Conservation (phyloP, 2,113 vertebrate species). For the Anseranas semipalmata region DNA sequence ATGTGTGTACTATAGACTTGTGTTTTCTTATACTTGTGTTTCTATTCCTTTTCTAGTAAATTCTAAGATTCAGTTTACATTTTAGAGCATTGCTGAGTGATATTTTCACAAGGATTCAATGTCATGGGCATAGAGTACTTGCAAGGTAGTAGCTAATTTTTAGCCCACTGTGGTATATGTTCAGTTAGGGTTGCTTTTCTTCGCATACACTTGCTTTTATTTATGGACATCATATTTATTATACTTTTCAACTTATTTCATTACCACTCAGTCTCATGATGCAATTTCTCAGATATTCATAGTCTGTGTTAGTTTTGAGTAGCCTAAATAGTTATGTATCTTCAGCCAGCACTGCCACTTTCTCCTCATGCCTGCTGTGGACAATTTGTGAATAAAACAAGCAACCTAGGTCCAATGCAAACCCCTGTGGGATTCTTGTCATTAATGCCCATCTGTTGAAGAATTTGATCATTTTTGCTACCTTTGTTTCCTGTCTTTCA, state of each 20-base stretch:
- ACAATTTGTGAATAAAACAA: neutral
- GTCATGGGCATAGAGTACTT: neutral
- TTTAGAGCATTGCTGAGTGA: neutral
- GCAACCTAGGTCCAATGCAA: neutral
- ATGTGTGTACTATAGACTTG: too few species aligned
- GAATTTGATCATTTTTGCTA: neutral
- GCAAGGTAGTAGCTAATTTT: neutral
- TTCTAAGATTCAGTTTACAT: neutral
- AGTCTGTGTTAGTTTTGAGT: neutral
- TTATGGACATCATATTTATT: neutral
- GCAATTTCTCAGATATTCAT: neutral
- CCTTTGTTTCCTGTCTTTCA: neutral
- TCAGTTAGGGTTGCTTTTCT: neutral
- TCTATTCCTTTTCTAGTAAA: neutral
- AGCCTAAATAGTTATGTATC: neutral
- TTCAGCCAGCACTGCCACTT: neutral
- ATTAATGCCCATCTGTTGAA: neutral
- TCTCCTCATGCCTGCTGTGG: neutral
- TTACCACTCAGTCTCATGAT: neutral
- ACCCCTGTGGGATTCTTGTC: neutral
- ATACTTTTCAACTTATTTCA: neutral
- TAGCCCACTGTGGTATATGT: neutral
- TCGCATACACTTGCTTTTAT: neutral
- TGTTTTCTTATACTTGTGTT: too few species aligned
- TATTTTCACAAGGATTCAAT: neutral